Base-by-base conservation (phyloP, 2,888 invertebrate species). In the Tubulanus polymorphus region DNA sequence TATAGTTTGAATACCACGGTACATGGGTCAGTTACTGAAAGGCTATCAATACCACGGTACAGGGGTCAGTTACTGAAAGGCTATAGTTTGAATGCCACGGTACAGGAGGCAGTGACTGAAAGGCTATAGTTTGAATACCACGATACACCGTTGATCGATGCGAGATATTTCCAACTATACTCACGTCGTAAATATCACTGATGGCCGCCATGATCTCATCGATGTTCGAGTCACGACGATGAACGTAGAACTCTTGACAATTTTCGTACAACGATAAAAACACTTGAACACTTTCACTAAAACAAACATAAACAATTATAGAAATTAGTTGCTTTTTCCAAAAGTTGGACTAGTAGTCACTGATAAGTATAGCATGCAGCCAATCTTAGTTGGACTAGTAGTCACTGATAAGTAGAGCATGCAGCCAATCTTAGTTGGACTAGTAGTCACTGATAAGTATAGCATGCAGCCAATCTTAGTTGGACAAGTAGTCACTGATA, bases 161-260 rank as follows among this genome's bases (percentile, higher is more conserved):
- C n/a, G n/a, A 23, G 6, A 20, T 15, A 18, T 27, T 8, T 6
- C 8, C 25, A n/a, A 49, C n/a, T 50, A 20, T 23, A 35, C 54
- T 48, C 59, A 69, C 70, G 59, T 64, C 55, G 50, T 62, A 63
- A n/a, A 59, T 48, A 20, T 27, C 47, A 37, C 64, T 59, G 15
- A 69, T 46, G n/a, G 54, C 53, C 32, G 57, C 61, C 20, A 55
- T 51, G 2, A 71, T 69, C 6, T 60, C 49, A 20, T 69, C 63
- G 20, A 66, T 61, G 32, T 56, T 55, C 20, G 63, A 64, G 35
- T 63, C 63, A 25, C 66, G 68, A 20, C 48, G 51, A 48, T 71
- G 71, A 8, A 69, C 59, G 61, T 62, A 71, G 56, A 71, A 69
- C 37, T 64, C 59, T 2, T 60, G 61, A 27, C 60, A 61, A 32